phyloP scores from a whole-genome alignment of 64 coral and sea anemone species.

The Pachyseris speciosa region DNA sequence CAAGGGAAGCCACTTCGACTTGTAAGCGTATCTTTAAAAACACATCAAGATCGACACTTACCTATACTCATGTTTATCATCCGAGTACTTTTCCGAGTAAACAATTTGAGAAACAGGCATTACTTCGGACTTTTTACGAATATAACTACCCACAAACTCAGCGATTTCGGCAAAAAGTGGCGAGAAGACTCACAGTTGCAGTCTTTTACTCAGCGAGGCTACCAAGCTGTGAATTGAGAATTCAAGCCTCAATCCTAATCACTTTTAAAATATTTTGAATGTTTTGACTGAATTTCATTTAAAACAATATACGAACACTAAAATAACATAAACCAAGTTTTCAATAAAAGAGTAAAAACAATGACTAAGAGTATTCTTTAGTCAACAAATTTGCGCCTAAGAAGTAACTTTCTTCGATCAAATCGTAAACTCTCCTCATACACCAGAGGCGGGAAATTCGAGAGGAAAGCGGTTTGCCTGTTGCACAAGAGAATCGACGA shows the following conservation, averaged over 20 bases:
- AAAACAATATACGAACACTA: background rate
- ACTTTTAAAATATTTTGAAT: background rate
- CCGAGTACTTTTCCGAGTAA: constrained; percentile 87
- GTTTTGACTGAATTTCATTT: background rate
- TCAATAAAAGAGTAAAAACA: background rate
- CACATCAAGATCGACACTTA: background rate
- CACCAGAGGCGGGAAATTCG: constrained; percentile 12
- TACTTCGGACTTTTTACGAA: background rate
- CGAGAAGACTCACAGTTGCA: background rate
- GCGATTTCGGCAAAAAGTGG: background rate
- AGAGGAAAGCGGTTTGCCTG: background rate
- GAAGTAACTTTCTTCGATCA: background rate
- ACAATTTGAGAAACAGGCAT: constrained; percentile 68
- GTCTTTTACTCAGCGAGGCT: background rate
- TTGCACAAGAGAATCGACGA: background rate
- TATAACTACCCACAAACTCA: background rate
- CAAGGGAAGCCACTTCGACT: too few relatives aligned
- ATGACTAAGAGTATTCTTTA: too few relatives aligned
- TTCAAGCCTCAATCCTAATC: background rate
- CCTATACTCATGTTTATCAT: constrained; percentile 80
- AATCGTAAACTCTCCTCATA: background rate
- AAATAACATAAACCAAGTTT: background rate
- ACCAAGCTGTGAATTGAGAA: background rate
- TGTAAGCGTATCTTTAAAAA: too few relatives aligned
- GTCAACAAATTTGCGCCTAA: background rate